Conservation (phyloP, 2,888 invertebrate genomes). For the Parthenolecanium corni region DNA sequence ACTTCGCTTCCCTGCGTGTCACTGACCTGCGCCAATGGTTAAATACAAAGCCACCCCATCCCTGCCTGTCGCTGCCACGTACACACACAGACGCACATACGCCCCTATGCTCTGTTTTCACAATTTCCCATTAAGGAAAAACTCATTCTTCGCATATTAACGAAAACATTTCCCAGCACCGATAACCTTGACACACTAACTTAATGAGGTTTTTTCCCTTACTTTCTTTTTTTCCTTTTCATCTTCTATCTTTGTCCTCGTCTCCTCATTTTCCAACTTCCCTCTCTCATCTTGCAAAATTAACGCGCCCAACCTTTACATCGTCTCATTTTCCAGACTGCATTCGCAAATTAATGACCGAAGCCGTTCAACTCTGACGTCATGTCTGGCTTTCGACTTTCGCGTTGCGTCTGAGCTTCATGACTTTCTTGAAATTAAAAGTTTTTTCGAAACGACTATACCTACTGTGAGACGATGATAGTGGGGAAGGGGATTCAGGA, state of each 20-base stretch:
- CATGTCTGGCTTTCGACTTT: no score
- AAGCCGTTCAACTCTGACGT: no score
- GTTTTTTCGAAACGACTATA: no score
- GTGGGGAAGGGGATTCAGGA: no score
- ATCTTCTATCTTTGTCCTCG: not conserved
- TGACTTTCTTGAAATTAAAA: no score
- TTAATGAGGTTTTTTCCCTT: conserved; percentile 25
- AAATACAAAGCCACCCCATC: conserved; percentile 18
- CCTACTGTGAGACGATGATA: no score
- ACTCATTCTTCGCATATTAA: conserved; percentile 26
- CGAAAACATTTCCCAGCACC: conserved; percentile 22
- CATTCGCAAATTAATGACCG: no score
- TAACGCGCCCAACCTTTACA: no score
- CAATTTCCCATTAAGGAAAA: conserved; percentile 11
- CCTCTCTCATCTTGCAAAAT: not conserved
- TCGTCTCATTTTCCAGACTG: no score
- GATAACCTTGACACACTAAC: conserved; percentile 25
- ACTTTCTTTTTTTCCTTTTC: not conserved
- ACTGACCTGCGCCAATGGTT: conserved; percentile 28
- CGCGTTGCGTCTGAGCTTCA: no score
- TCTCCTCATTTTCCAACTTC: not conserved
- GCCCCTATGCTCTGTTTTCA: no score
- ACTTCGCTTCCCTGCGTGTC: conserved; percentile 20
- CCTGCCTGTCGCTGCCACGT: not conserved
- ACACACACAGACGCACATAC: no score